Base-by-base conservation (phyloP, 2,888 invertebrate species). In the Rhagium mordax region DNA sequence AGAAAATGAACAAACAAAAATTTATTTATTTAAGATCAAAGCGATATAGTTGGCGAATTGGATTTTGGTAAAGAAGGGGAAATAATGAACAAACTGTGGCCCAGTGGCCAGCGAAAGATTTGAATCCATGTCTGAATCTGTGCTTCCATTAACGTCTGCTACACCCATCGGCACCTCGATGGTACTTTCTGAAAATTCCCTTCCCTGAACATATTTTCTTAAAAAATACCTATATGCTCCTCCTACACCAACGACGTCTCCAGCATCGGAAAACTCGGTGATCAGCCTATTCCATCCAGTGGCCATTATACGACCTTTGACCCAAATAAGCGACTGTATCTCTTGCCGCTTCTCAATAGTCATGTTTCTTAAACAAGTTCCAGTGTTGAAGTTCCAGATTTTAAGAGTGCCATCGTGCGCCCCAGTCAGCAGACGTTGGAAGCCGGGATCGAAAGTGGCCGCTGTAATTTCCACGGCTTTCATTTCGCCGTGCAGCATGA, bases 371-470 rank as follows among this genome's bases (percentile, higher is more conserved):
- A 95, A 85, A 81, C 95, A 94, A 6, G 91, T 90, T 0, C 95
- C 95, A 21, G 94, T 93, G 84, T 94, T 95, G 83, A 95, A 96
- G 86, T 95, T 94, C 96, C 96, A 96, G 33, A 95, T 90, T 89
- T 94, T 94, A 6, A 96, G 88, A 0, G 93, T 91, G 10, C 96
- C 96, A 85, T 95, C 93, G 64, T 93, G 90, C 0, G 94, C 95
- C 0, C 95, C 80, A 21, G 81, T 82, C 33, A 81, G 55, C 27
- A 96, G 89, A 71, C 94, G 90, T 83, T 94, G 93, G 59, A 73
- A 78, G 20, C 93, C 91, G 0, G 93, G 92, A 88, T 96, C 94
- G 86, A 95, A 95, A 81, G 92, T 91, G 24, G 93, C 94, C 3
- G 94, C 92, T 0, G 95, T 95, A 77, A 95, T 94, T 89, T 94